A percentile compares a stretch with the other conserved stretches of the same genome.
Evolutionary conservation across 2,113 vertebrate genomes (phyloP).

Genomic region (Ictalurus punctatus): DNA sequence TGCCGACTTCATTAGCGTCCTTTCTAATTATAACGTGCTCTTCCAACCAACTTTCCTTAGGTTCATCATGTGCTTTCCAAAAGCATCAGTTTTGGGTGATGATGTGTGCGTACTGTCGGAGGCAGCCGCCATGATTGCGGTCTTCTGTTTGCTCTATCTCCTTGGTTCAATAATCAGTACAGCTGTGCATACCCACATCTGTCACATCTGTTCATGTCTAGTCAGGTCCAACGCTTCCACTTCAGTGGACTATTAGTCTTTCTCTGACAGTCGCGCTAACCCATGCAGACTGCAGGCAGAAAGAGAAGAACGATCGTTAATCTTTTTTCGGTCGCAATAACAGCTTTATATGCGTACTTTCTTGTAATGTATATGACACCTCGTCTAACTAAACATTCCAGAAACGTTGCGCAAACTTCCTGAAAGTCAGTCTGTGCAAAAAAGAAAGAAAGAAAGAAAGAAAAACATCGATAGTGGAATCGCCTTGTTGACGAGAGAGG

Average conservation of each 20-base stretch:
- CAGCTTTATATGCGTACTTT: not conserved
- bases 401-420: not conserved
- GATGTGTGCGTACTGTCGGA: not conserved
- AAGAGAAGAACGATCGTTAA: not conserved
- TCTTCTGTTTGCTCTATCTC: not conserved
- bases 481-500: not conserved
- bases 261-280: not conserved
- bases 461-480: not conserved
- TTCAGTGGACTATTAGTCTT: not conserved
- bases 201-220: slow-evolving; percentile 24
- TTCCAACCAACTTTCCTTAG: not conserved
- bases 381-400: not conserved
- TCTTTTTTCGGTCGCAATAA: not conserved
- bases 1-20: too few species aligned
- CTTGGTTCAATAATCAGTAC: slow-evolving; percentile 15
- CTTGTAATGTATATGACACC: not conserved
- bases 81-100: not conserved
- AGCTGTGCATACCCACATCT: slow-evolving; percentile 18
- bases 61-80: not conserved
- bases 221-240: slow-evolving; percentile 23
- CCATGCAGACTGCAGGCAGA: not conserved
- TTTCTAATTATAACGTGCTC: not conserved
- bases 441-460: not conserved
- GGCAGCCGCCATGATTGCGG: not conserved
- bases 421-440: not conserved